Evolutionary conservation across 2,113 vertebrate species (phyloP), one percentile per base, ranked within the genome.

Genomic region (Petaurus breviceps): DNA sequence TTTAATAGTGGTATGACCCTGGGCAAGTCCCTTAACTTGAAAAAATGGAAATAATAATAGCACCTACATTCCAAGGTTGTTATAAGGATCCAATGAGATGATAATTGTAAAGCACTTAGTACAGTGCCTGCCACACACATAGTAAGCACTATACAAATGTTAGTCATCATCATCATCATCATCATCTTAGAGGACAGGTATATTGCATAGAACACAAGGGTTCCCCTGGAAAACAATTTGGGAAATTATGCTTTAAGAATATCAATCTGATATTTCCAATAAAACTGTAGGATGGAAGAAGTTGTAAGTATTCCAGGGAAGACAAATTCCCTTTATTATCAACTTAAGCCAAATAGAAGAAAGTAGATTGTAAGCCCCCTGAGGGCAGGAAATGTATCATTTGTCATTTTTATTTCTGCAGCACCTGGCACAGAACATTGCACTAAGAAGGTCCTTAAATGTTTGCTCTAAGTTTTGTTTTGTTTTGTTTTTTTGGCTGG

Each of bases 31-130:
- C 55, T 94, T 89, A 93, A 94, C 8, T 19, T 92, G 37, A 49
- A 91, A 91, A 54, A 92, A 92, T 90, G 43, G 92, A n/a, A 91
- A 93, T 54, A 84, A 43, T 43, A 84, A 84, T 43, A 43, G 6
- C 37, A 43, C 6, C 37, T 84, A 84, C 7, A 7, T 84, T 23
- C 37, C 93, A 28, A 51, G 25, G n/a, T 91, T 68, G 89, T 28
- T 49, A 25, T 31, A 47, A 84, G 50, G 24, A 95, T 92, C 90
- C 91, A 68, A 43, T 51, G 31, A 94, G 61, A 90, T 61, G 84
- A 61, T 93, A 37, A 37, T 68, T 68, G 12, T 37, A 28, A 94
- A 61, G 16, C 94, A 46, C 89, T 94, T n/a, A 94, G 43, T 77
- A 28, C 0, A 92, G 4, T 92, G 51, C 14, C 8, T 93, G 61